Percentiles rank a stretch among this genome's conserved stretches.
Conservation (phyloP, 2,888 invertebrate genomes). For the Lypha dubia region DNA sequence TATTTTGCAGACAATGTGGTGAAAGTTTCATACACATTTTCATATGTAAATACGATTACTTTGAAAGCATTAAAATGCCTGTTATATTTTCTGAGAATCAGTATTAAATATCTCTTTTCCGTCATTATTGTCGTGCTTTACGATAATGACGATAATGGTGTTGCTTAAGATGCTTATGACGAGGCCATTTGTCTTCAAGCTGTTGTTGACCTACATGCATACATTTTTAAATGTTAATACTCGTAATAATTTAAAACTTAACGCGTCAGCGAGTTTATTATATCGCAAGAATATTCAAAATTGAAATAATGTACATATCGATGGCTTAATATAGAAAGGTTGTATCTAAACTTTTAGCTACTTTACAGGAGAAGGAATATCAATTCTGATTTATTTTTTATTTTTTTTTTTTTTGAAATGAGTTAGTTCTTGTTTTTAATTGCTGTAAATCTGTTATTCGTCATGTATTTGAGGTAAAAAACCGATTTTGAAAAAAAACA, state of each 20-base stretch:
- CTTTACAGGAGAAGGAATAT: no score
- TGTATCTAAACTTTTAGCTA: no score
- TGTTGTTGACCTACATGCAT: conserved; percentile 33
- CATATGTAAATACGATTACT: conserved; percentile 21
- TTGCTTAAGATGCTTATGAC: conserved; percentile 14
- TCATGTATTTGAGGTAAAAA: no score
- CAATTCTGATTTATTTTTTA: no score
- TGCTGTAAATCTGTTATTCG: no score
- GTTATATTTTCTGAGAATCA: conserved; percentile 23
- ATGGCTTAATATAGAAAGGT: no score
- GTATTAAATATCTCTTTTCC: conserved; percentile 38
- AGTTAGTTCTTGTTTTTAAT: no score
- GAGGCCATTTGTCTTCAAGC: neutral
- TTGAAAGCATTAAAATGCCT: conserved; percentile 9
- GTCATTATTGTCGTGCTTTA: neutral
- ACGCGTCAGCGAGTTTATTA: no score
- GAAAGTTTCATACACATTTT: neutral
- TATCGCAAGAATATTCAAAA: no score
- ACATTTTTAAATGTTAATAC: conserved; percentile 16
- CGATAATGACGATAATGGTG: conserved; percentile 22
- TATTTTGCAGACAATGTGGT: neutral
- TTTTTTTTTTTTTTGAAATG: no score
- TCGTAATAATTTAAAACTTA: neutral
- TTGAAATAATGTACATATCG: no score
- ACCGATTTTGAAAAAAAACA: no score